These are phyloP conservation scores for Aphis gossypii DNA, from an alignment of 1,140 invertebrate genomes.

Conservation along the genomic window DNA sequence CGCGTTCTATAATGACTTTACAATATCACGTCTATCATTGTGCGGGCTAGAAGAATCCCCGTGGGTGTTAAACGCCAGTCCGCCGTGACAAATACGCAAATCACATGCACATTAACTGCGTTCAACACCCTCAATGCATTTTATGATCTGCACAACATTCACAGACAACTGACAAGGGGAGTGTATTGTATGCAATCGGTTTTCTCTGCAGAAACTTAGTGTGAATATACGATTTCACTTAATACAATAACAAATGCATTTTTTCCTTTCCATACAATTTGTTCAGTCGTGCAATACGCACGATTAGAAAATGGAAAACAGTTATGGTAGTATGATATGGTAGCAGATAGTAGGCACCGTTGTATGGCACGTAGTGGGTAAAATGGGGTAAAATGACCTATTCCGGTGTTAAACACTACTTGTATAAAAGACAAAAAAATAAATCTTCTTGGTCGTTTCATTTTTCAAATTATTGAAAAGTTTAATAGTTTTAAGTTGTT, in stretches of 20 bases:
- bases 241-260: neutral
- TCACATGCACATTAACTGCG: slow-evolving; percentile 32
- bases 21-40: neutral
- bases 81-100: slow-evolving; percentile 32
- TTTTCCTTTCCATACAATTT: neutral
- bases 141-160: neutral
- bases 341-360: neutral
- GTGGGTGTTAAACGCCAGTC: slow-evolving; percentile 9
- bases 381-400: no score
- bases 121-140: neutral
- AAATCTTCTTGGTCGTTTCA: neutral
- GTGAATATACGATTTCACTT: neutral
- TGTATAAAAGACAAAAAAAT: neutral
- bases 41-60: neutral
- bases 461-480: no score
- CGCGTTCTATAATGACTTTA: neutral
- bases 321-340: neutral
- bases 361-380: neutral
- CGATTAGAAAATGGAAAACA: neutral
- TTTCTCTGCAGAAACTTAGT: neutral
- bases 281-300: neutral
- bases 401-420: neutral
- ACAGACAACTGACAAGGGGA: neutral
- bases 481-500: no score
- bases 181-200: neutral